Percentiles rank a stretch among this genome's conserved stretches.
Evolutionary conservation across 2,797 vertebrate species (phyloP).

Genomic region (Cichlasoma orientale): DNA sequence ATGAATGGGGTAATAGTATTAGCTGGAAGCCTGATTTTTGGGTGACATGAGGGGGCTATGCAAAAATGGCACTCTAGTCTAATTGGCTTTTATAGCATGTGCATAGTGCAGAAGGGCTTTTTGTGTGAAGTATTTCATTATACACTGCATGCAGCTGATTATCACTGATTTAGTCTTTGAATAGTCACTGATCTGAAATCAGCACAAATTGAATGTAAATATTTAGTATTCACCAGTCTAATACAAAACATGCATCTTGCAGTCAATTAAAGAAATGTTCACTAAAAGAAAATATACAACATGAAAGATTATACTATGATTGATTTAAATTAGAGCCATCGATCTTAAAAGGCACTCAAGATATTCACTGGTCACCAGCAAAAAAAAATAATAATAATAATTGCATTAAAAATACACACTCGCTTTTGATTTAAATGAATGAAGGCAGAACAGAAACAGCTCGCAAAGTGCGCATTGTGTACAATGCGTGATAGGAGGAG

Average conservation of each 20-base stretch:
- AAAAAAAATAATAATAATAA: background rate
- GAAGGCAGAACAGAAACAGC: background rate
- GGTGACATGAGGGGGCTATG: slow-evolving; percentile 10
- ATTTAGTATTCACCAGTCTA: background rate
- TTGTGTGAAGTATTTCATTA: background rate
- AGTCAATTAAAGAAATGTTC: background rate
- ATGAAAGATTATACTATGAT: background rate
- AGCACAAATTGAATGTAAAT: background rate
- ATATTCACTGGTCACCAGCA: too few relatives aligned
- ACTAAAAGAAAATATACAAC: background rate
- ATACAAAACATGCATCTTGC: background rate
- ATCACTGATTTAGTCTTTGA: background rate
- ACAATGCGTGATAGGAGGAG: background rate
- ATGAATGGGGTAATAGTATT: slow-evolving; percentile 36
- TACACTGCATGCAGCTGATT: background rate
- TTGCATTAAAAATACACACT: background rate
- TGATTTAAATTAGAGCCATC: too few relatives aligned
- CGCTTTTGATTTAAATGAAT: background rate
- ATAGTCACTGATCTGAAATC: background rate
- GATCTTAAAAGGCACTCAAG: too few relatives aligned
- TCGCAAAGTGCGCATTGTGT: slow-evolving; percentile 6
- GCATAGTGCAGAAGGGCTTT: background rate
- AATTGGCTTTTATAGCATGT: slow-evolving; percentile 23
- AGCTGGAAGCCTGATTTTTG: slow-evolving; percentile 8
- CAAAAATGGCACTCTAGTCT: slow-evolving; percentile 15